phyloP scores from a whole-genome alignment of 2,797 vertebrate genomes.

The Rhincodon typus region DNA sequence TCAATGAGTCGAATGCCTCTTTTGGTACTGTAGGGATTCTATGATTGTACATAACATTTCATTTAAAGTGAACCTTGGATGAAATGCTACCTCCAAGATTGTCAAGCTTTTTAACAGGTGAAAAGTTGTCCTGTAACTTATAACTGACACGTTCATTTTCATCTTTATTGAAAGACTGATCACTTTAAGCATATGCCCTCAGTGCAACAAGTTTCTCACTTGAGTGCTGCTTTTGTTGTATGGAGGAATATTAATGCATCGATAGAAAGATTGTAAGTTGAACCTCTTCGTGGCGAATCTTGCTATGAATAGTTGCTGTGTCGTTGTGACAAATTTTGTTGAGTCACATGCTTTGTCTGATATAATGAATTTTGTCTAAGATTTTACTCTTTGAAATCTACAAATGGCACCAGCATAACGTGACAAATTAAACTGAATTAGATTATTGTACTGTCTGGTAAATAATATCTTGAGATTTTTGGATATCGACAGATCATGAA shows the following conservation, averaged over 20 bases:
- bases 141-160: neutral
- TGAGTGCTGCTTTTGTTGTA: neutral
- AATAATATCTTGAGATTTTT: neutral
- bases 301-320: neutral
- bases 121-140: neutral
- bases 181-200: neutral
- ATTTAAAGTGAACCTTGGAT: neutral
- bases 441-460: neutral
- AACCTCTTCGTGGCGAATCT: neutral
- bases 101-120: neutral
- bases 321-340: neutral
- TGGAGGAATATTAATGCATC: neutral
- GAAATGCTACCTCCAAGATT: neutral
- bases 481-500: neutral
- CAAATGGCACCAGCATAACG: neutral
- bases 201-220: neutral
- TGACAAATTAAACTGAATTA: neutral
- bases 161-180: neutral
- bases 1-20: too few relatives aligned
- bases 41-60: too few relatives aligned
- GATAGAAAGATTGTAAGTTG: neutral
- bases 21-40: too few relatives aligned
- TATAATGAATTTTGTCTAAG: neutral
- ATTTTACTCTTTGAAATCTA: neutral
- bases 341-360: neutral